Evolutionary conservation across 1,140 invertebrate genomes (phyloP), one percentile per base, ranked within the genome.

Genomic region (Philotrypesis tridentata): DNA sequence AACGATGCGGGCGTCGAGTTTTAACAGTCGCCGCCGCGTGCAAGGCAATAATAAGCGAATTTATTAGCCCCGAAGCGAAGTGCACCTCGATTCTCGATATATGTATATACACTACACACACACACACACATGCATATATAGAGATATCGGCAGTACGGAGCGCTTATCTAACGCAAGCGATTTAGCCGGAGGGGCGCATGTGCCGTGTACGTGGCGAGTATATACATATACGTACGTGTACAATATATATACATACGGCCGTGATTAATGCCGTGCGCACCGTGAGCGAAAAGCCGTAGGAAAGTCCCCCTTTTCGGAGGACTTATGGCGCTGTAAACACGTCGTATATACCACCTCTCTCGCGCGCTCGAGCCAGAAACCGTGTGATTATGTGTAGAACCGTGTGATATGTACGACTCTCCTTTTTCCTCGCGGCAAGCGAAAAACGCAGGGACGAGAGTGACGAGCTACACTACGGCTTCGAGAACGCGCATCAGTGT

Each of bases 321-420:
- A 48, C 29, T 70, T 40, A 72, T 37, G 21, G 70, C 70, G 33
- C 70, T 37, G 70, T 48, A 48, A 72, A 48, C 70, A 72, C 70
- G 37, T 40, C 70, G 70, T 43, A 6, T 21, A 71, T 33, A 37
- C 33, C 33, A 37, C 33, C 33, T 37, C n/a, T n/a, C n/a, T n/a
- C n/a, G n/a, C 33, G 33, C 33, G 33, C 33, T 37, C 33, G 33
- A 37, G 33, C 33, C 33, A 37, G n/a, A n/a, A n/a, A n/a, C n/a
- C n/a, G n/a, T n/a, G 11, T 6, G 67, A 70, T 70, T 70, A 70
- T 17, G 48, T n/a, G n/a, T n/a, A n/a, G n/a, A n/a, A n/a, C n/a
- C n/a, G n/a, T n/a, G n/a, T n/a, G n/a, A 37, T 37, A 37, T 37
- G 33, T 37, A 37, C 33, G 33, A n/a, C n/a, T n/a, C n/a, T n/a